Base-by-base conservation (phyloP, 2,113 vertebrate genomes). In the Sakesphorus luctuosus region DNA sequence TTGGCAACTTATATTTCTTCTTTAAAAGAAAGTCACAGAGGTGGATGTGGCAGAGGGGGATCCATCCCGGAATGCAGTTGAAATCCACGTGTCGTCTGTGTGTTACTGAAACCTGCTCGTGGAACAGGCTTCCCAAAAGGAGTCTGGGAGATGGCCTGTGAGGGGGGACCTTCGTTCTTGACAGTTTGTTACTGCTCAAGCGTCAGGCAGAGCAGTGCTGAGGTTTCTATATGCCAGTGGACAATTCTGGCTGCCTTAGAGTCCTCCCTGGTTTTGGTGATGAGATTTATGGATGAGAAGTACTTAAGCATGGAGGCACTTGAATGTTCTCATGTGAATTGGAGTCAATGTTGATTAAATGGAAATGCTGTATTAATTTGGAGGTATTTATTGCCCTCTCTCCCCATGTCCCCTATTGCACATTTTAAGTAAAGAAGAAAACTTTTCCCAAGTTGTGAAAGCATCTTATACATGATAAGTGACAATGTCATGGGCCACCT, bases 181-280 rank as follows among this genome's bases (percentile, higher is more conserved):
- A 18, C 8, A n/a, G 18, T 24, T 78, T 67, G 43, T n/a, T 47
- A 4, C 24, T 1, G 0, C 67, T 66, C 5, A 7, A 29, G 31
- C 29, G 15, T 83, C 2, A 5, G 52, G 56, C 29, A 43, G 84
- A 49, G 49, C 2, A 2, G 6, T 59, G 63, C 44, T 71, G 59
- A 63, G 20, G 13, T 78, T 87, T 61, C 12, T 2, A 0, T 11
- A 0, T 4, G 7, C 9, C 47, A 4, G 2, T 33, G 10, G 72
- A 33, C 9, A 47, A 13, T 61, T 55, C 59, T 68, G 65, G 26
- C n/a, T 75, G 55, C 29, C 58, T 15, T 23, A 2, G 1, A 49
- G 46, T 46, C 40, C n/a, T 40, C 44, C 35, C 18, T 28, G 18
- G 5, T 4, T 61, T 49, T 50, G 29, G 6, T 33, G 38, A 7